These are phyloP conservation scores for Chelon labrosus DNA, from an alignment of 2,797 vertebrate species.

Conservation along the genomic window DNA sequence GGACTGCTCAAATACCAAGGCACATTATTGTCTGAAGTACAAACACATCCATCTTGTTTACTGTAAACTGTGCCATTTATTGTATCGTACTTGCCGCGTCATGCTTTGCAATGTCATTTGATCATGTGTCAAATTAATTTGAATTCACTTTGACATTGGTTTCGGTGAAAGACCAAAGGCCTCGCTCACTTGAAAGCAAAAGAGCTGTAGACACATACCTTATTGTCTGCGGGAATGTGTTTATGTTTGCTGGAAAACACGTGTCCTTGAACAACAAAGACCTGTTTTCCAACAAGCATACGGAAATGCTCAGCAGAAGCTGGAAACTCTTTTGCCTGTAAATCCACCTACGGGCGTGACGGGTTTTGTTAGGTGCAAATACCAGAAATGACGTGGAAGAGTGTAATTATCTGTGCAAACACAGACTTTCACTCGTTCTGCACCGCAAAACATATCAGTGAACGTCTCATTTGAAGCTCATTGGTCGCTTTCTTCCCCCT, in stretches of 20 bases:
- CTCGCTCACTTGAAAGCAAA: not conserved
- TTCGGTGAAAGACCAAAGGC: not conserved
- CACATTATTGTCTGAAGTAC: slow-evolving; percentile 27
- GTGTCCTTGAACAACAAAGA: slow-evolving; percentile 65
- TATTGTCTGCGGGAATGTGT: slow-evolving; percentile 64
- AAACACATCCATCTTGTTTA: slow-evolving; percentile 33
- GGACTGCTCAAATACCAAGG: not conserved
- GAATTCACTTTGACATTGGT: not conserved
- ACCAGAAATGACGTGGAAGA: not conserved
- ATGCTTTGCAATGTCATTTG: not conserved
- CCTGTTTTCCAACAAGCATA: slow-evolving; percentile 33
- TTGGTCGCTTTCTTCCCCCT: too few relatives aligned
- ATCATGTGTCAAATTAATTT: not conserved
- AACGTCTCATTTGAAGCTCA: not conserved
- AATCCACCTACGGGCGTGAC: slow-evolving; percentile 28
- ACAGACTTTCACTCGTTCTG: slow-evolving; percentile 1
- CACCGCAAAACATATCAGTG: not conserved
- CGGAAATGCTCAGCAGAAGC: slow-evolving; percentile 43
- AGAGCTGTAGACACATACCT: slow-evolving; percentile 41
- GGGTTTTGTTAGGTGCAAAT: slow-evolving; percentile 7
- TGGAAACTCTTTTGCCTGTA: slow-evolving; percentile 37
- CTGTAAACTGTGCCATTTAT: slow-evolving; percentile 39
- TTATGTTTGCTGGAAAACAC: slow-evolving; percentile 19
- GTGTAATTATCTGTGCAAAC: slow-evolving; percentile 3
- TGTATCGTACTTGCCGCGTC: slow-evolving; percentile 10